phyloP scores from a whole-genome alignment of 2,888 invertebrate genomes.

The Drosophila sordidula region DNA sequence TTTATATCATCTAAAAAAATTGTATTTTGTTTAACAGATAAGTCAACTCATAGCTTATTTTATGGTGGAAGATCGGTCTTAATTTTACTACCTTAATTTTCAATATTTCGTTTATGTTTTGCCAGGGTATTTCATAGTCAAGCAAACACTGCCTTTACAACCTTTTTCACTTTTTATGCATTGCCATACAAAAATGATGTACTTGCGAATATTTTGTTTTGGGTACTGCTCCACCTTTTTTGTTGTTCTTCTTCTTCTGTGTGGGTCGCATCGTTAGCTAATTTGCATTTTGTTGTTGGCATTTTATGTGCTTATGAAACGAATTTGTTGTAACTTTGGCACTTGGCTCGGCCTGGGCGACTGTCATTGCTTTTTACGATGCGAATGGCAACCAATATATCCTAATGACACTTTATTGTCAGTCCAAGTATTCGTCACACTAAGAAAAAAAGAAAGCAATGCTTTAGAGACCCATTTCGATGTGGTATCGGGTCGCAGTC shows the following conservation, averaged over 20 bases:
- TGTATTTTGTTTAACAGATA: too few species aligned
- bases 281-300: conserved; percentile 73
- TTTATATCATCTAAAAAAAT: too few species aligned
- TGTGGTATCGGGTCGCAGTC: conserved; percentile 32
- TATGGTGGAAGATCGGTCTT: too few species aligned
- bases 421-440: conserved; percentile 75
- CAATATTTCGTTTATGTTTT: background rate
- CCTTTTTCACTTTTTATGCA: conserved; percentile 47
- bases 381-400: conserved; percentile 64
- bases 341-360: conserved; percentile 38
- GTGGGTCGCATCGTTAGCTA: conserved; percentile 56
- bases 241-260: conserved; percentile 10
- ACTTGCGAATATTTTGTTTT: conserved; percentile 58
- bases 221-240: conserved; percentile 61
- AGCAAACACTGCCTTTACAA: background rate
- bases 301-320: conserved; percentile 78
- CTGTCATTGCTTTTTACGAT: conserved; percentile 71
- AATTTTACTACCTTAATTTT: too few species aligned
- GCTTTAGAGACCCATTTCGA: conserved; percentile 32
- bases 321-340: conserved; percentile 70
- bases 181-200: conserved; percentile 62
- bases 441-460: conserved; percentile 29
- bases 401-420: conserved; percentile 69
- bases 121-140: conserved; percentile 22
- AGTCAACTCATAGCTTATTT: too few species aligned